Evolutionary conservation across 2,113 vertebrate species (phyloP), one percentile per base, ranked within the genome.

Genomic region (Spermophilus dauricus): DNA sequence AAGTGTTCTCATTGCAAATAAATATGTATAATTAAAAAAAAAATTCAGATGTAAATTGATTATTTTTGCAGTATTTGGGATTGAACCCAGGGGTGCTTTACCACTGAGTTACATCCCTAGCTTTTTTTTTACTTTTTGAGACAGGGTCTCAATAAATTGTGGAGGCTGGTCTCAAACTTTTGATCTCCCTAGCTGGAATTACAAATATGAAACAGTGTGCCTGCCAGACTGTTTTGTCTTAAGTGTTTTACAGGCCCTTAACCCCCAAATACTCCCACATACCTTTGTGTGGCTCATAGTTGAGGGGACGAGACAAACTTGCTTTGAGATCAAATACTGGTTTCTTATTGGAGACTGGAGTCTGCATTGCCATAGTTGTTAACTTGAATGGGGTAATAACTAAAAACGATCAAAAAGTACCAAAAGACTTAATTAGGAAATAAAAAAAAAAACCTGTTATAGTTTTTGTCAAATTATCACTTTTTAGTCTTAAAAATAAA

Each of bases 221-320:
- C 61, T 28, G 61, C 8, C 24, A 92, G 24, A 63, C 9, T 56
- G 18, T 80, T 89, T 48, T 78, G 67, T 88, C 28, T 42, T 37
- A 80, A 34, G 2, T 69, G n/a, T 3, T 8, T 0, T 78, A 51
- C 1, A 4, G 17, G 24, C 32, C 4, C 32, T 32, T 0, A 48
- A 63, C 26, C 18, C 7, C 14, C 86, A 30, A 69, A 77, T 24
- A 82, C 8, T 78, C 75, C 18, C 81, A 3, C 98, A 78, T 98
- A 99, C 99, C 99, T 99, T 98, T 99, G 67, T 99, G 99, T 37
- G 99, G 99, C 97, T 99, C 99, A 96, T 99, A 99, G 42, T 56
- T 76, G 93, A 99, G 99, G 0, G 99, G 99, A 72, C 99, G 99
- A 11, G 99, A 99, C 94, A 99, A 99, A 96, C 99, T 99, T 58